These are phyloP conservation scores for Drosophila cognata DNA, from an alignment of 2,888 invertebrate genomes.

Conservation along the genomic window DNA sequence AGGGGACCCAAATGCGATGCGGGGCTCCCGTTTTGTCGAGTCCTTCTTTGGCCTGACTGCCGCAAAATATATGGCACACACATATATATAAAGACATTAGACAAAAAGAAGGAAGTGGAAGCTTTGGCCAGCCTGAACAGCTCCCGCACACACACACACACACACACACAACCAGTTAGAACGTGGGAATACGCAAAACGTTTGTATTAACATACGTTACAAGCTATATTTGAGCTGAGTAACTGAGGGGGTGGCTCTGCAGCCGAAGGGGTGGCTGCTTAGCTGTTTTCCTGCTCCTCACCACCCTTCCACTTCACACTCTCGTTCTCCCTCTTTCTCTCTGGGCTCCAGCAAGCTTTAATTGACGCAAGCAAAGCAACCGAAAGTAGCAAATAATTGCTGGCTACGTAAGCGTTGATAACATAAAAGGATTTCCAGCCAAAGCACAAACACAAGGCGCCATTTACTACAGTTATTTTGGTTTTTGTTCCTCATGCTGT, in stretches of 20 bases:
- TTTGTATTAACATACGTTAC: constrained; percentile 65
- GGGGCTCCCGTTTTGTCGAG: constrained; percentile 21
- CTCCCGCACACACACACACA: constrained; percentile 6
- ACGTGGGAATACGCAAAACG: constrained; percentile 57
- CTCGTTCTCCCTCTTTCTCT: neutral
- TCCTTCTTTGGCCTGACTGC: constrained; percentile 50
- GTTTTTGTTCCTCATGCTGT: constrained; percentile 21
- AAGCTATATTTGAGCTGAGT: constrained; percentile 28
- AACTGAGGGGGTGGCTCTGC: constrained; percentile 15
- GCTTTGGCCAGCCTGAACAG: constrained; percentile 34
- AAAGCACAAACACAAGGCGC: constrained; percentile 58
- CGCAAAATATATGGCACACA: constrained; percentile 52
- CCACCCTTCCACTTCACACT: neutral
- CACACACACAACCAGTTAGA: constrained; percentile 8
- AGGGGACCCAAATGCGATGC: constrained; percentile 2
- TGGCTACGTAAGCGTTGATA: constrained; percentile 71
- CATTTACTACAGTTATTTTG: constrained; percentile 45
- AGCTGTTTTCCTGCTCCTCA: constrained; percentile 5
- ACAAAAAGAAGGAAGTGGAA: constrained; percentile 51
- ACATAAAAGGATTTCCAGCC: constrained; percentile 73
- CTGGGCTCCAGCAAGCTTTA: constrained; percentile 60
- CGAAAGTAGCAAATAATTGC: constrained; percentile 79
- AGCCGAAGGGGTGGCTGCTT: constrained; percentile 13
- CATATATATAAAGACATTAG: constrained; percentile 65
- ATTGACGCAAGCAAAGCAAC: constrained; percentile 68